phyloP scores from a whole-genome alignment of 2,797 vertebrate genomes.

The Gallinago solitaria region DNA sequence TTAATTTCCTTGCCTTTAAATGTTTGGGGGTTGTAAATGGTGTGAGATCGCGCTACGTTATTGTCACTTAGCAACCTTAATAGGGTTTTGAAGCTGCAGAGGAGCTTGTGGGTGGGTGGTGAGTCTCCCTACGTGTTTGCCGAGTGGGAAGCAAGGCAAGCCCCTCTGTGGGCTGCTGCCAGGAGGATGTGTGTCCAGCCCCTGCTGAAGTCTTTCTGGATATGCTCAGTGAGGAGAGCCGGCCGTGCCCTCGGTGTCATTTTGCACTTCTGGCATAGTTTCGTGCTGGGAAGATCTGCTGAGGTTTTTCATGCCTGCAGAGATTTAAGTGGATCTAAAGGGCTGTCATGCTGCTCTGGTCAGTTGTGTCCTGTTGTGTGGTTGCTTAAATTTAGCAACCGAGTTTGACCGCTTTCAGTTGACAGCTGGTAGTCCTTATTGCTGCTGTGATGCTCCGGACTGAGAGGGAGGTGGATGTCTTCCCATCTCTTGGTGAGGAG shows the following conservation, averaged over 20 bases:
- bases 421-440: neutral
- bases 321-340: constrained; percentile 56
- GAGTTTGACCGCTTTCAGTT: neutral
- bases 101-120: neutral
- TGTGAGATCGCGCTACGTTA: neutral
- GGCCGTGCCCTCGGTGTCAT: neutral
- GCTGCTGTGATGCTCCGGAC: neutral
- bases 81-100: neutral
- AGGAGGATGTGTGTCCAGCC: neutral
- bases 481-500: neutral
- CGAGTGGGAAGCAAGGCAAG: neutral
- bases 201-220: neutral
- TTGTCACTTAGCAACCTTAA: constrained; percentile 65
- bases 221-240: neutral
- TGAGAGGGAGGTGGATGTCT: neutral
- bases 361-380: constrained; percentile 38
- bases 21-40: constrained; percentile 1
- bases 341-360: constrained; percentile 45
- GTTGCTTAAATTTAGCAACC: constrained; percentile 48
- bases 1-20: constrained; percentile 37
- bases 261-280: constrained; percentile 20
- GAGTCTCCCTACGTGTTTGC: neutral
- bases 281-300: constrained; percentile 28
- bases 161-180: neutral
- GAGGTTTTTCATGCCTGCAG: constrained; percentile 43